A percentile compares a stretch with the other conserved stretches of the same genome.
Evolutionary conservation across 2,888 invertebrate genomes (phyloP).

Genomic region (Amiota minor): DNA sequence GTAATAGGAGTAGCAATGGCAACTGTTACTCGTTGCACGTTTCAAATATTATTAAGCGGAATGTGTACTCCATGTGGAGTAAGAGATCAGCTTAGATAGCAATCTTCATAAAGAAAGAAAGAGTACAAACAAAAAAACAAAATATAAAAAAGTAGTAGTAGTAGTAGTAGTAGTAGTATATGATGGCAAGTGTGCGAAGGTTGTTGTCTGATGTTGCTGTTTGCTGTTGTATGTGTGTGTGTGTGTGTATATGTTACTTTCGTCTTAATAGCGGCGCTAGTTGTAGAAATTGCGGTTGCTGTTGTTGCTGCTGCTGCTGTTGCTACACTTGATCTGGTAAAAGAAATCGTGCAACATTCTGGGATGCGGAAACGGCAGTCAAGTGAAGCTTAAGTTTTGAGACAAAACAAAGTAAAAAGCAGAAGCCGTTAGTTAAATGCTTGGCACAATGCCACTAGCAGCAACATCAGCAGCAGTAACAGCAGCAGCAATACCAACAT

Average conservation of each 20-base stretch:
- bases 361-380: conserved; percentile 68
- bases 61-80: conserved; percentile 65
- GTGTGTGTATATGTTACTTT: conserved; percentile 37
- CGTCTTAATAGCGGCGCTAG: conserved; percentile 66
- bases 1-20: conserved; percentile 17
- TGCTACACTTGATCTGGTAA: conserved; percentile 50
- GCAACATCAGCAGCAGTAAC: conserved; percentile 45
- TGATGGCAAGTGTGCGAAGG: conserved; percentile 4
- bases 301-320: conserved; percentile 56
- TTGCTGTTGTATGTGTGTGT: conserved; percentile 34
- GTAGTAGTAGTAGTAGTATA: conserved; percentile 33
- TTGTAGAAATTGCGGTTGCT: conserved; percentile 48
- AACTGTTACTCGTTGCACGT: conserved; percentile 23
- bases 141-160: conserved; percentile 48
- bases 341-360: conserved; percentile 56
- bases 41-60: conserved; percentile 38
- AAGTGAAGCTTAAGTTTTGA: neutral
- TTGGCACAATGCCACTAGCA: conserved; percentile 18
- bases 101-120: conserved; percentile 55
- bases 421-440: conserved; percentile 27
- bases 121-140: conserved; percentile 57
- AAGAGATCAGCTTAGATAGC: conserved; percentile 70
- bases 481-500: conserved; percentile 41
- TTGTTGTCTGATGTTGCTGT: conserved; percentile 23
- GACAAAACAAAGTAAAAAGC: neutral